Percentiles rank a stretch among this genome's conserved stretches.
Conservation (phyloP, 2,113 vertebrate genomes). For the Planiliza haematocheilus region DNA sequence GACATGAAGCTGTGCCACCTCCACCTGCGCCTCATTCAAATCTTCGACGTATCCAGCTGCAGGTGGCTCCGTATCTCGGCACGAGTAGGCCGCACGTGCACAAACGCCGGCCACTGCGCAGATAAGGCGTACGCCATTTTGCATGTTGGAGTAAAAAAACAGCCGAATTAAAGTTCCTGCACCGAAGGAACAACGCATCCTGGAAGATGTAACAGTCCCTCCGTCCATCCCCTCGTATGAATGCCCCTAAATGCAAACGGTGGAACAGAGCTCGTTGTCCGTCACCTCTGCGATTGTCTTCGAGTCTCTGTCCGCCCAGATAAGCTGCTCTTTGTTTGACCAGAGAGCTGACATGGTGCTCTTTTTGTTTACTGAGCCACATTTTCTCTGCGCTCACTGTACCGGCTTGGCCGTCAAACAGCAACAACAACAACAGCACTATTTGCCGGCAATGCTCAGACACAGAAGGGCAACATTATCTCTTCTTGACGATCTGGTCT, state of each 20-base stretch:
- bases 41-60: neutral
- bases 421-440: conserved; percentile 46
- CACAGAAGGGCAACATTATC: neutral
- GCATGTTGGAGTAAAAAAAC: conserved; percentile 17
- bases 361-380: conserved; percentile 64
- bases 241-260: conserved; percentile 50
- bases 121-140: conserved; percentile 50
- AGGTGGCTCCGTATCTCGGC: conserved; percentile 29
- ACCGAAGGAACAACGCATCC: neutral
- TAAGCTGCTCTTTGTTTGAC: conserved; percentile 71
- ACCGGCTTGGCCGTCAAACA: neutral
- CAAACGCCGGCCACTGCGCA: neutral
- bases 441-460: conserved; percentile 26
- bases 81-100: neutral
- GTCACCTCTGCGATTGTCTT: conserved; percentile 47
- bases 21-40: neutral
- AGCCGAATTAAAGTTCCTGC: neutral
- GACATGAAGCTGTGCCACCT: neutral
- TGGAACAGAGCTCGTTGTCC: conserved; percentile 43
- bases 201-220: too few relatives aligned
- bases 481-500: too few relatives aligned
- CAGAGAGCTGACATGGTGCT: conserved; percentile 65
- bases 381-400: conserved; percentile 41
- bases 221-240: conserved; percentile 16
- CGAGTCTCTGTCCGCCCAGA: conserved; percentile 52